phyloP scores from a whole-genome alignment of 2,888 invertebrate species.

The Aleiodes alternator region DNA sequence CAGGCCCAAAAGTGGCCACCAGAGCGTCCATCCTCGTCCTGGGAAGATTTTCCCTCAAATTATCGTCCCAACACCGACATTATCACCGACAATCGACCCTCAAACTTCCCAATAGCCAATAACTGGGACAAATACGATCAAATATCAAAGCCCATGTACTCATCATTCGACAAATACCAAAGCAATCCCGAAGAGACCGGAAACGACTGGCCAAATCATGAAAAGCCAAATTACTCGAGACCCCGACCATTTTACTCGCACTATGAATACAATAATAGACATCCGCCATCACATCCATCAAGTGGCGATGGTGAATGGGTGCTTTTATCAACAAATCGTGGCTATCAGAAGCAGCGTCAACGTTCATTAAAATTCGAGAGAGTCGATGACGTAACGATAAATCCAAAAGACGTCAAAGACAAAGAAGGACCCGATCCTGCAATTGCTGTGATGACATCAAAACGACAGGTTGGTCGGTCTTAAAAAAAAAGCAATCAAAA shows the following conservation, averaged over 20 bases:
- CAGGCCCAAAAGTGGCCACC: slow-evolving; percentile 74
- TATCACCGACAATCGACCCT: slow-evolving; percentile 78
- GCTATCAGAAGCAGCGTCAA: slow-evolving; percentile 77
- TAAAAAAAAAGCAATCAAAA: slow-evolving; percentile 46
- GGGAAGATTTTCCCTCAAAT: slow-evolving; percentile 68
- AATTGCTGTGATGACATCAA: slow-evolving; percentile 70
- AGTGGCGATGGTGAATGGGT: slow-evolving; percentile 87
- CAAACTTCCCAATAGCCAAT: slow-evolving; percentile 76
- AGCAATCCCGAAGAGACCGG: slow-evolving; percentile 52
- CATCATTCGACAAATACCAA: slow-evolving; percentile 55
- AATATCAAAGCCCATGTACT: slow-evolving; percentile 47
- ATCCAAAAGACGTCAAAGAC: slow-evolving; percentile 30
- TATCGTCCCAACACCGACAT: slow-evolving; percentile 73
- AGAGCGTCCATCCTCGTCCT: slow-evolving; percentile 70
- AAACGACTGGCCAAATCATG: slow-evolving; percentile 63
- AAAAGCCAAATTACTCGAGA: slow-evolving; percentile 54
- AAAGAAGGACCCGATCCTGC: slow-evolving; percentile 50
- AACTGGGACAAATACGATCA: slow-evolving; percentile 65
- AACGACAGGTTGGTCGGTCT: slow-evolving; percentile 71
- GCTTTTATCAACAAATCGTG: slow-evolving; percentile 85
- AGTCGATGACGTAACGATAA: slow-evolving; percentile 52
- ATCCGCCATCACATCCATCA: slow-evolving; percentile 80
- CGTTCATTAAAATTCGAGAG: slow-evolving; percentile 73
- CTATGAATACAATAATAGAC: slow-evolving; percentile 73
- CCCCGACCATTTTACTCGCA: slow-evolving; percentile 73